Conservation (phyloP, 2,888 invertebrate genomes). For the Leucoptera coffeella region DNA sequence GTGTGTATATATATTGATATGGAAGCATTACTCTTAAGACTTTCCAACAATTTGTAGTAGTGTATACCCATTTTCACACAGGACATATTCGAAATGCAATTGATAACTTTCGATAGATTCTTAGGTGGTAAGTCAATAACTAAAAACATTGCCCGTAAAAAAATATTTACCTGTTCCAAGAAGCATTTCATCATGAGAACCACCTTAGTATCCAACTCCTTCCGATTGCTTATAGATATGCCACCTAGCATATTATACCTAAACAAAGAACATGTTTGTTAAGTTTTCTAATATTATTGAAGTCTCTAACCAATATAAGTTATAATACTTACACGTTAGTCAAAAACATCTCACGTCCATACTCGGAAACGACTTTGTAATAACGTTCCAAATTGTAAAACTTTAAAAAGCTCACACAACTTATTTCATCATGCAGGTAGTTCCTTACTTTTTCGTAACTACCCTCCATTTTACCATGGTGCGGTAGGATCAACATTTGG, state of each 20-base stretch:
- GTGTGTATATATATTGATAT: slow-evolving; percentile 42
- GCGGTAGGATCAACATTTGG: slow-evolving; percentile 53
- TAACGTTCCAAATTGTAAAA: slow-evolving; percentile 53
- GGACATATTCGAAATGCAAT: too few species aligned
- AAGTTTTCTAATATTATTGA: too few species aligned
- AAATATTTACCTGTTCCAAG: slow-evolving; percentile 47
- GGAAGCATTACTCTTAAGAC: too few species aligned
- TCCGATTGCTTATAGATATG: slow-evolving; percentile 47
- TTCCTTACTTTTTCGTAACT: slow-evolving; percentile 19
- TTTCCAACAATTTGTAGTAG: too few species aligned
- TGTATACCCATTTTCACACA: too few species aligned
- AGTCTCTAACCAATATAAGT: too few species aligned
- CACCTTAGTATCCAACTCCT: slow-evolving; percentile 37
- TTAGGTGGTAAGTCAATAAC: too few species aligned
- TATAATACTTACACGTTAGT: slow-evolving; percentile 56
- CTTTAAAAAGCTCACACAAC: slow-evolving; percentile 57
- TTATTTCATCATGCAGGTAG: slow-evolving; percentile 60
- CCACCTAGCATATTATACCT: slow-evolving; percentile 58
- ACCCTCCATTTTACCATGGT: slow-evolving; percentile 9
- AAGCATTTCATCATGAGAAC: slow-evolving; percentile 55
- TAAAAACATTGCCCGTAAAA: too few species aligned
- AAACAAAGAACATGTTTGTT: too few species aligned
- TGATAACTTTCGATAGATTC: too few species aligned
- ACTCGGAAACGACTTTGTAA: slow-evolving; percentile 57
- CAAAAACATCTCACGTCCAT: slow-evolving; percentile 58